These are phyloP conservation scores for Synchiropus splendidus DNA, from an alignment of 2,113 vertebrate genomes.

Conservation along the genomic window DNA sequence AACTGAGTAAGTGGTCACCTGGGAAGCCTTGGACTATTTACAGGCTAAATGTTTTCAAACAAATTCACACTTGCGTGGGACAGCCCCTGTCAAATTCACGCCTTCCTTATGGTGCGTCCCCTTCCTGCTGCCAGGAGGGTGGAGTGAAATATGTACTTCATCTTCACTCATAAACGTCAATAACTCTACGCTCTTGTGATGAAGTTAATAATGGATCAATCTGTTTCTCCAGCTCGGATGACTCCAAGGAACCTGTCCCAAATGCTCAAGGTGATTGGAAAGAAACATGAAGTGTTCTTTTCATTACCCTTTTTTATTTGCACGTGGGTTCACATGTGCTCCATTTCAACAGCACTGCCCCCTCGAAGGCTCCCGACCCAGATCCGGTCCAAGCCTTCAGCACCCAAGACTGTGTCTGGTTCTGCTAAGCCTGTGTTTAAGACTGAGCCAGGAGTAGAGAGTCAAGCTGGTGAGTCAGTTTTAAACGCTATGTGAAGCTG, in stretches of 20 bases:
- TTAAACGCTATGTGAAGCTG: slow-evolving; percentile 15
- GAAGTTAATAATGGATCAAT: no score
- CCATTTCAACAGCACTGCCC: slow-evolving; percentile 32
- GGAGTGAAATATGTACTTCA: slow-evolving; percentile 20
- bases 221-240: slow-evolving; percentile 44
- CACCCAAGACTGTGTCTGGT: slow-evolving; percentile 59
- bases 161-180: neutral
- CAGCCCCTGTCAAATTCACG: slow-evolving; percentile 35
- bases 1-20: slow-evolving; percentile 43
- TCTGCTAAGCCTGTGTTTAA: slow-evolving; percentile 80
- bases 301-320: slow-evolving; percentile 3
- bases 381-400: slow-evolving; percentile 63
- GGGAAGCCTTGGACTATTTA: no score
- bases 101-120: slow-evolving; percentile 42
- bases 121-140: slow-evolving; percentile 34
- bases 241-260: slow-evolving; percentile 34
- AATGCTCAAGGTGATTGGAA: slow-evolving; percentile 47
- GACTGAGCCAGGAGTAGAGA: slow-evolving; percentile 78
- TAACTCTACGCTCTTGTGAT: no score
- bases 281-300: neutral
- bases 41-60: no score
- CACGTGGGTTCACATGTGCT: neutral
- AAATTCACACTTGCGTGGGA: slow-evolving; percentile 1
- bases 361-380: slow-evolving; percentile 57
- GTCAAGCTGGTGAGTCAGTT: slow-evolving; percentile 57